Conservation (phyloP, 1,140 invertebrate genomes). For the Ctenoplectra terminalis region DNA sequence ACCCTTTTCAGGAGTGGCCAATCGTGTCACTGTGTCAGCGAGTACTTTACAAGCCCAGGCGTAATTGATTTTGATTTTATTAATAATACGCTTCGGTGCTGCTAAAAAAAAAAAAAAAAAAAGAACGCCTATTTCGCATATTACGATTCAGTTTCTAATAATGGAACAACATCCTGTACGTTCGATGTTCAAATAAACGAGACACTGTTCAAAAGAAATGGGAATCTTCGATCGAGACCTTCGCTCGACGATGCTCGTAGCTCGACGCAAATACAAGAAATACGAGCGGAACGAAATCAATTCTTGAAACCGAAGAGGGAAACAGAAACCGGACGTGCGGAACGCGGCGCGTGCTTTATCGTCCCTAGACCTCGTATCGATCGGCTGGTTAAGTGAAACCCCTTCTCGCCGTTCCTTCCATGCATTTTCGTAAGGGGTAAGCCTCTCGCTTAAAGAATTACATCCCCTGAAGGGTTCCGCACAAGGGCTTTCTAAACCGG, state of each 20-base stretch:
- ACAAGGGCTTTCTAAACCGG: slow-evolving; percentile 31
- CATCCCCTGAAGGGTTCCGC: slow-evolving; percentile 34
- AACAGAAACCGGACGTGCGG: slow-evolving; percentile 63
- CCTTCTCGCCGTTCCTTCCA: slow-evolving; percentile 25
- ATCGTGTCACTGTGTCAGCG: slow-evolving; percentile 76
- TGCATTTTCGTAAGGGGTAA: slow-evolving; percentile 59
- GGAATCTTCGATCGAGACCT: neutral
- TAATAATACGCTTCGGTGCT: too few relatives aligned
- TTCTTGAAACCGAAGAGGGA: slow-evolving; percentile 61
- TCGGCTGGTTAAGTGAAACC: slow-evolving; percentile 60
- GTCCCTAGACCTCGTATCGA: slow-evolving; percentile 64
- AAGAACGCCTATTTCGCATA: too few relatives aligned
- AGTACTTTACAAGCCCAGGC: neutral
- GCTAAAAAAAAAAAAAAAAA: too few relatives aligned
- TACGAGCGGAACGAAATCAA: slow-evolving; percentile 53
- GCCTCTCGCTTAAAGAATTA: slow-evolving; percentile 65
- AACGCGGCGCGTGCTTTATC: slow-evolving; percentile 61
- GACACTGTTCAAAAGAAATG: neutral
- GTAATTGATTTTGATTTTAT: slow-evolving; percentile 20
- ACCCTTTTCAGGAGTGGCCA: slow-evolving; percentile 60
- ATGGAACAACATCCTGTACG: neutral
- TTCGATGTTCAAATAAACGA: too few relatives aligned
- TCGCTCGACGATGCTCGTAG: neutral
- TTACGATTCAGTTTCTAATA: neutral
- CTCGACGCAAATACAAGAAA: slow-evolving; percentile 17